Percentiles rank a stretch among this genome's conserved stretches.
Evolutionary conservation across 2,113 vertebrate genomes (phyloP).

Genomic region (Orycteropus afer): DNA sequence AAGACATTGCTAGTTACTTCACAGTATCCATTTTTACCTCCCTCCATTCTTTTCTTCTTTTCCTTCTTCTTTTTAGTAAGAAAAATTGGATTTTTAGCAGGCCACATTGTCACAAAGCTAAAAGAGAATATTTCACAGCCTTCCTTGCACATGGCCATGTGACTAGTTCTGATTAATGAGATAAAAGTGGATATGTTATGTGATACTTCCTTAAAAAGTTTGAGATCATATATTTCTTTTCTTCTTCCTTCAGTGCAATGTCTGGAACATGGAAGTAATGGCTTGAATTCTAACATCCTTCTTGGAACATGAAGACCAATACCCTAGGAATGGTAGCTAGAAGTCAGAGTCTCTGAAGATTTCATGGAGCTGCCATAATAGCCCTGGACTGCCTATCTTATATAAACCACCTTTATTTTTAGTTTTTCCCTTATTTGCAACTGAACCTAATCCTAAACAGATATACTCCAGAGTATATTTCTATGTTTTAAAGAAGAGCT

Average conservation of each 20-base stretch:
- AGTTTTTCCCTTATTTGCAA: conserved; percentile 14
- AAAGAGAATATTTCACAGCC: conserved; percentile 6
- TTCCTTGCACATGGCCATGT: background rate
- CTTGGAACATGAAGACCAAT: background rate
- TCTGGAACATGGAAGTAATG: background rate
- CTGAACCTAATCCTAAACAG: background rate
- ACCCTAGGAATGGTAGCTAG: background rate
- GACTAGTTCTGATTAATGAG: conserved; percentile 7
- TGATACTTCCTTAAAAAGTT: background rate
- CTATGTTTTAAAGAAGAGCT: conserved; percentile 15
- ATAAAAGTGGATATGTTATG: background rate
- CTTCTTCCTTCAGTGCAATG: background rate
- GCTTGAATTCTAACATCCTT: background rate
- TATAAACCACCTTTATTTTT: background rate
- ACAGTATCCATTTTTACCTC: background rate
- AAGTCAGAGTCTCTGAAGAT: background rate
- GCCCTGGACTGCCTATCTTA: background rate
- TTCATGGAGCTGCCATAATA: background rate
- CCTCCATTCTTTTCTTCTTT: background rate
- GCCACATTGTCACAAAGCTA: background rate
- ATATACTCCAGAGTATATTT: background rate
- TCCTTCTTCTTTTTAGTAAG: background rate
- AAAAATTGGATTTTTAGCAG: conserved; percentile 9
- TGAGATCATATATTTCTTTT: conserved; percentile 2
- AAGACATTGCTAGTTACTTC: background rate